Conservation (phyloP, 1,140 invertebrate species). For the Geopemphigus sp. region DNA sequence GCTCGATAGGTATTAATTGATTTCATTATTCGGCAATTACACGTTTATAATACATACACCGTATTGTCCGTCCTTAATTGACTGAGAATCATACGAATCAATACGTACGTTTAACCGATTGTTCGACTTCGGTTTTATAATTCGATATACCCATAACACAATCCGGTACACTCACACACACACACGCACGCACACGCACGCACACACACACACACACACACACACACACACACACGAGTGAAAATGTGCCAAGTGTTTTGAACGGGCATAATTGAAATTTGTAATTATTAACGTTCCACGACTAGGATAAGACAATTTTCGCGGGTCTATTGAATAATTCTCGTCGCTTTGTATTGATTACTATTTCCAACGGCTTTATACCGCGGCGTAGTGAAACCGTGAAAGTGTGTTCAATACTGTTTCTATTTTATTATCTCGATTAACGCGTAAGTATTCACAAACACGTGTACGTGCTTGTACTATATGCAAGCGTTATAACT, state of each 20-base stretch:
- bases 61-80: not conserved
- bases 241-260: not conserved
- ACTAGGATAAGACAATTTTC: not conserved
- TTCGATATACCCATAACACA: too few relatives aligned
- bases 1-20: not conserved
- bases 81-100: not conserved
- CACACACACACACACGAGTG: not conserved
- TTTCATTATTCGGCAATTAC: conserved; percentile 1
- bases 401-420: conserved; percentile 23
- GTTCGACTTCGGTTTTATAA: not conserved
- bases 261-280: conserved; percentile 9
- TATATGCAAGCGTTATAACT: not conserved
- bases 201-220: not conserved
- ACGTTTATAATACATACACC: too few relatives aligned
- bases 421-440: not conserved
- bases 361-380: not conserved
- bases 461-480: not conserved
- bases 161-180: too few relatives aligned
- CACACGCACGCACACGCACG: not conserved
- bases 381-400: not conserved
- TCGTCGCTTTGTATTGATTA: not conserved
- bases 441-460: too few relatives aligned
- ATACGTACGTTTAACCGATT: not conserved
- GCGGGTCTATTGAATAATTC: not conserved
- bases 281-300: conserved; percentile 3